Evolutionary conservation across 2,797 vertebrate species (phyloP).

Genomic region (Pseudomugil tenellus): DNA sequence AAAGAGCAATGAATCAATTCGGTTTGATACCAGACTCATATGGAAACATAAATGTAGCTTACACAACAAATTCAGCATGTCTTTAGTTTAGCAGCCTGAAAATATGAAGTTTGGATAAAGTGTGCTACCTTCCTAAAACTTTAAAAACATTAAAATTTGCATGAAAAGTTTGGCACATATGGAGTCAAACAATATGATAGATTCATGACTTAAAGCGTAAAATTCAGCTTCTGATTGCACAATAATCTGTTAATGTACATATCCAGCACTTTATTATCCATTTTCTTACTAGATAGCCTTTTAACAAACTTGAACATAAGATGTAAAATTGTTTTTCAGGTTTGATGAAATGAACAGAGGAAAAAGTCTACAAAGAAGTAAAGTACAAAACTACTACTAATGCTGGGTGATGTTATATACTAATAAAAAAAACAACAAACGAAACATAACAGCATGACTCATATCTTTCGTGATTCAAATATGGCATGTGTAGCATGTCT

Average conservation of each 20-base stretch:
- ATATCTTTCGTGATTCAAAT: constrained; percentile 30
- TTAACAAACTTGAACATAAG: neutral
- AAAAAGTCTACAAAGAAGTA: constrained; percentile 40
- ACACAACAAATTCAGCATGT: neutral
- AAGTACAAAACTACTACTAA: constrained; percentile 44
- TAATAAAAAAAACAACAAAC: constrained; percentile 24
- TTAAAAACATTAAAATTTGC: neutral
- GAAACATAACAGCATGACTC: constrained; percentile 37
- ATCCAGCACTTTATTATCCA: neutral
- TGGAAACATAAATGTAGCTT: neutral
- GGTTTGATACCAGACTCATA: neutral
- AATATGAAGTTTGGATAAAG: constrained; percentile 1
- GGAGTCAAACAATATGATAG: neutral
- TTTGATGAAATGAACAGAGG: constrained; percentile 40
- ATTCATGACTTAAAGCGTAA: too few species aligned
- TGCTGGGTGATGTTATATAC: constrained; percentile 6
- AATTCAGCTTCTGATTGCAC: neutral
- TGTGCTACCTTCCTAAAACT: neutral
- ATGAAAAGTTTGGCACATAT: neutral
- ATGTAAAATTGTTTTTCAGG: constrained; percentile 57
- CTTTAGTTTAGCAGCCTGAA: neutral
- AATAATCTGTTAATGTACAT: neutral
- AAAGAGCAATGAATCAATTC: neutral
- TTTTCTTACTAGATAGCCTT: constrained; percentile 1
- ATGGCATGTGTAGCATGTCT: constrained; percentile 42